Conservation (phyloP, 2,113 vertebrate species). For the Brachyhypopomus gauderio region DNA sequence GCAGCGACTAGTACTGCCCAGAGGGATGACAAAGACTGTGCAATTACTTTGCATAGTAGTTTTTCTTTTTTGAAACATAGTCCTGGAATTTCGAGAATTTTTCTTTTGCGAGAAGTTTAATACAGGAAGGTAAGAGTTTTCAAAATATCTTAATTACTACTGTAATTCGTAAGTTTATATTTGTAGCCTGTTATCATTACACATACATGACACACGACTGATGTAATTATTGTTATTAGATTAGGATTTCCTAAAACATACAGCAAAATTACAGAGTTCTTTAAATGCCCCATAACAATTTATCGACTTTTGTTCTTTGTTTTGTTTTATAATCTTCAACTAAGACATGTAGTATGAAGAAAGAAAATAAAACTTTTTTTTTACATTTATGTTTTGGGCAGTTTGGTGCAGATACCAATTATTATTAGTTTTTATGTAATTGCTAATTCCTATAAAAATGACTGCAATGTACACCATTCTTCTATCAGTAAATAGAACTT, state of each 20-base stretch:
- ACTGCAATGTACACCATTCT: neutral
- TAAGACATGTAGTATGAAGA: no score
- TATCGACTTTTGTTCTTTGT: no score
- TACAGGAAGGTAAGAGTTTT: constrained; percentile 28
- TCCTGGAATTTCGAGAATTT: neutral
- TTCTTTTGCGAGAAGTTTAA: neutral
- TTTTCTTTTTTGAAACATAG: neutral
- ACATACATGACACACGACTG: neutral
- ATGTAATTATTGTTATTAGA: no score
- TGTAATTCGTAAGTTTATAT: no score
- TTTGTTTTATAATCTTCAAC: no score
- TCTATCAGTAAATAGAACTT: constrained; percentile 4
- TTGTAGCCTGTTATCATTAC: no score
- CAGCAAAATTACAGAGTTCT: no score
- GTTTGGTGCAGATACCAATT: neutral
- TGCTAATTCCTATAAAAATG: no score
- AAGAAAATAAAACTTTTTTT: no score
- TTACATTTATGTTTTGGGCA: no score
- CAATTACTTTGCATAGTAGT: neutral
- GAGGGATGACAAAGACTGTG: neutral
- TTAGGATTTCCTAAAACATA: no score
- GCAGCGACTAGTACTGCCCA: constrained; percentile 12
- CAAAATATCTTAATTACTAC: neutral
- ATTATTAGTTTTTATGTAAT: neutral
- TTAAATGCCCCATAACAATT: no score